phyloP scores from a whole-genome alignment of 1,140 invertebrate genomes.

The Zaprionus ornatus region DNA sequence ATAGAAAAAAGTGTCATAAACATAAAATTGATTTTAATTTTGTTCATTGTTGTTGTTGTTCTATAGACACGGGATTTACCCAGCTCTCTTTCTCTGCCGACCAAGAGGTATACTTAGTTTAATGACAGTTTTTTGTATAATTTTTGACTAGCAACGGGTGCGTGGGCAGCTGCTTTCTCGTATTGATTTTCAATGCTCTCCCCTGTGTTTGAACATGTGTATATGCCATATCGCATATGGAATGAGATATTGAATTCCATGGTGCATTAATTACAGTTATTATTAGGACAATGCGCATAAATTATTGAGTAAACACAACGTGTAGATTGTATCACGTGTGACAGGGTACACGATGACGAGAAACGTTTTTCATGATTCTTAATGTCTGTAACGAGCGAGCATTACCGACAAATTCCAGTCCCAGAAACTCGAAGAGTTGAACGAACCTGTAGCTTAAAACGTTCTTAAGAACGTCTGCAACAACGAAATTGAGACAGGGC shows the following conservation, averaged over 20 bases:
- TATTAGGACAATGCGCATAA: constrained; percentile 69
- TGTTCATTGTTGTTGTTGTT: constrained; percentile 24
- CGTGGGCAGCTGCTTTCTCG: constrained; percentile 51
- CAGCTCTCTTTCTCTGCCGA: constrained; percentile 28
- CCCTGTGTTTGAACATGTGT: too few species aligned
- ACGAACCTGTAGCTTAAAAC: constrained; percentile 60
- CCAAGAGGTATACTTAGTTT: constrained; percentile 30
- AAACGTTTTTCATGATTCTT: constrained; percentile 64
- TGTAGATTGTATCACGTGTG: constrained; percentile 68
- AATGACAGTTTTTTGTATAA: constrained; percentile 39
- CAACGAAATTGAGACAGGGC: neutral
- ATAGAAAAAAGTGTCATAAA: constrained; percentile 69
- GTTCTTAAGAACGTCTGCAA: constrained; percentile 1
- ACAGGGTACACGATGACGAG: constrained; percentile 16
- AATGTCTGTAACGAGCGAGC: constrained; percentile 45
- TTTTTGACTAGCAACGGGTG: constrained; percentile 45
- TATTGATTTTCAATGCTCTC: constrained; percentile 62
- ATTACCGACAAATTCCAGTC: constrained; percentile 34
- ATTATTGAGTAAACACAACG: constrained; percentile 48
- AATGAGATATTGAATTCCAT: constrained; percentile 34
- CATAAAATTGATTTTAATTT: constrained; percentile 74
- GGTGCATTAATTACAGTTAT: constrained; percentile 72
- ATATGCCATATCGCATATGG: constrained; percentile 4
- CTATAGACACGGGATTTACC: constrained; percentile 45
- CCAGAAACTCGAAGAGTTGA: constrained; percentile 50